Evolutionary conservation across 2,888 invertebrate species (phyloP).

Genomic region (Stenoptilia bipunctidactyla): DNA sequence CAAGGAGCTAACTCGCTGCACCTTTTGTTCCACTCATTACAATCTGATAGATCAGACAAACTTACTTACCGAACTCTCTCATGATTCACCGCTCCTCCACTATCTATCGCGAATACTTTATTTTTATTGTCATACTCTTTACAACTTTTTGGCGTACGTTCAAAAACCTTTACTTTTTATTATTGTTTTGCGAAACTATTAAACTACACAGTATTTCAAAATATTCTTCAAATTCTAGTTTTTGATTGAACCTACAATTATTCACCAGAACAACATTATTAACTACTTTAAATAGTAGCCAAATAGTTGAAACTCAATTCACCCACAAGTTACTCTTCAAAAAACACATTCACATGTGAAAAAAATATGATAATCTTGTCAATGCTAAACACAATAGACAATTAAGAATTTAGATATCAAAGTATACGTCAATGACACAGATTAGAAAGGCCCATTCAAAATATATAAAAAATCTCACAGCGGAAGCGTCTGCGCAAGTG

Average conservation of each 20-base stretch:
- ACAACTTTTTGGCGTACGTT: neutral
- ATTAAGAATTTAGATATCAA: neutral
- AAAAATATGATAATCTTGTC: too few relatives aligned
- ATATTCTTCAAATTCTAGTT: neutral
- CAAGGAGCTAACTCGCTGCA: neutral
- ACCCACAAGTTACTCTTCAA: too few relatives aligned
- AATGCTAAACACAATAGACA: neutral
- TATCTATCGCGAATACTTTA: neutral
- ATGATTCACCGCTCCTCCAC: neutral
- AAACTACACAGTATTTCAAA: neutral
- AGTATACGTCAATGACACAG: neutral
- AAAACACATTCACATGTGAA: too few relatives aligned
- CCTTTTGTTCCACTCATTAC: too few relatives aligned
- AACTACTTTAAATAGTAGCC: too few relatives aligned
- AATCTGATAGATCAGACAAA: too few relatives aligned
- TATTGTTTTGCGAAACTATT: neutral
- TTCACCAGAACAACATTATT: too few relatives aligned
- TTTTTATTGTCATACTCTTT: neutral
- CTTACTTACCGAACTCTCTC: neutral
- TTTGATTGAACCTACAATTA: too few relatives aligned
- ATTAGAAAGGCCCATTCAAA: neutral
- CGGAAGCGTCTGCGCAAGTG: constrained; percentile 28
- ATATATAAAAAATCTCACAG: constrained; percentile 1
- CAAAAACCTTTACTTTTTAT: neutral
- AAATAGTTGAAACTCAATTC: too few relatives aligned